Evolutionary conservation across 2,113 vertebrate species (phyloP).

Genomic region (Crotalus horridus): DNA sequence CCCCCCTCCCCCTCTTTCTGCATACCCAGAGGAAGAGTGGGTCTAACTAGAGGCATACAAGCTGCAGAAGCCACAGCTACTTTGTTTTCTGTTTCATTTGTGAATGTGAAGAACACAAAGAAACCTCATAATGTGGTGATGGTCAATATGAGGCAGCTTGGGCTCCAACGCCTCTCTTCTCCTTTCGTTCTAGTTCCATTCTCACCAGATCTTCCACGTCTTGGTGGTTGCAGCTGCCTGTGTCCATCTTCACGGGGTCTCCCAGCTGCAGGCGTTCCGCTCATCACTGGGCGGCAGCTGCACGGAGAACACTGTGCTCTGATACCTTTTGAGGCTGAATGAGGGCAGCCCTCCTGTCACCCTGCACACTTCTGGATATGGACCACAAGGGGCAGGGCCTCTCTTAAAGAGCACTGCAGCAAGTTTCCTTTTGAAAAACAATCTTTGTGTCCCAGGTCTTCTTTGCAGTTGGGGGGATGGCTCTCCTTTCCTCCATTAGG

Average conservation of each 20-base stretch:
- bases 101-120: background rate
- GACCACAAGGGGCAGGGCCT: background rate
- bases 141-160: background rate
- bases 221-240: slow-evolving; percentile 39
- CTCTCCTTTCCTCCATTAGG: background rate
- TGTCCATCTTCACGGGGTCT: slow-evolving; percentile 42
- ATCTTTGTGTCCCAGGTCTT: background rate
- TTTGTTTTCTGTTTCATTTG: background rate
- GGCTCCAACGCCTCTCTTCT: background rate
- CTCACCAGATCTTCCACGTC: slow-evolving; percentile 51
- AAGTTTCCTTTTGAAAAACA: background rate
- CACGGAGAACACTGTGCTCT: slow-evolving; percentile 29
- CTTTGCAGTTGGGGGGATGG: background rate
- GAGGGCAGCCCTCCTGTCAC: background rate
- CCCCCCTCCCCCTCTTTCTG: background rate
- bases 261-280: slow-evolving; percentile 33
- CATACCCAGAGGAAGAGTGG: background rate
- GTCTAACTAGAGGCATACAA: background rate
- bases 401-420: background rate
- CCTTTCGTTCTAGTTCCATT: slow-evolving; percentile 34
- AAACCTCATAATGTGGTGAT: background rate
- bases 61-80: background rate
- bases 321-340: background rate
- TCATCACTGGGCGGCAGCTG: slow-evolving; percentile 34
- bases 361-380: background rate